Base-by-base conservation (phyloP, 2,113 vertebrate species). In the Dipodomys ordii region DNA sequence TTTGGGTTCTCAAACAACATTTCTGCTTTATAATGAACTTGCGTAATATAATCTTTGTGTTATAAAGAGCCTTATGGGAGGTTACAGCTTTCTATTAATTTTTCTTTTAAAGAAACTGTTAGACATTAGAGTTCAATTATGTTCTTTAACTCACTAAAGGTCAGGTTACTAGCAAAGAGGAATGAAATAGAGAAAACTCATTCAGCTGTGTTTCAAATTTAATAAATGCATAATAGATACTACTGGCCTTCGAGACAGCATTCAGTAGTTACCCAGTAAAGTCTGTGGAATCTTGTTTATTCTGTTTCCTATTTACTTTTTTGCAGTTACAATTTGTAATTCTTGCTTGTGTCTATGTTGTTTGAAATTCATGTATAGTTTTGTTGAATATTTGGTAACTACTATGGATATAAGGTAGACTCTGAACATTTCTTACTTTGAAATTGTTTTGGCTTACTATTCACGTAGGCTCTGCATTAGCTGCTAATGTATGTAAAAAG, bases 401-500 rank as follows among this genome's bases (percentile, higher is more conserved):
- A 69, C 7, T 30, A 25, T 76, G n/a, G 83, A 7, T 91, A 19
- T 69, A 44, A 92, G 20, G n/a, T 96, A 25, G 64, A 85, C 74
- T 68, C 83, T 65, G 12, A 53, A 0, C 22, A 30, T 91, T 39
- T 64, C 27, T 90, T 84, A 11, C 18, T 30, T 91, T 86, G 78
- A 95, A 93, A 71, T 73, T 81, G 20, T 74, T 95, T 57, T 65
- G 57, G 80, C 95, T 96, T 96, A 35, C 90, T 90, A 5, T 88
- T 25, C 69, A 92, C 96, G 28, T 85, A 99, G 99, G 99, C 90
- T 99, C 99, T 84, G 99, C 99, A 72, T 98, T 99, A 93, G 99
- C 99, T 85, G 99, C 99, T 97, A 99, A 99, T 62, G 99, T 99
- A 85, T 99, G 99, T 98, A 99, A 99, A 98, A 99, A 99, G 98